A percentile compares a stretch with the other conserved stretches of the same genome.
These are phyloP conservation scores for Basileuterus tristriatus DNA, from an alignment of 2,797 vertebrate genomes.

Conservation along the genomic window DNA sequence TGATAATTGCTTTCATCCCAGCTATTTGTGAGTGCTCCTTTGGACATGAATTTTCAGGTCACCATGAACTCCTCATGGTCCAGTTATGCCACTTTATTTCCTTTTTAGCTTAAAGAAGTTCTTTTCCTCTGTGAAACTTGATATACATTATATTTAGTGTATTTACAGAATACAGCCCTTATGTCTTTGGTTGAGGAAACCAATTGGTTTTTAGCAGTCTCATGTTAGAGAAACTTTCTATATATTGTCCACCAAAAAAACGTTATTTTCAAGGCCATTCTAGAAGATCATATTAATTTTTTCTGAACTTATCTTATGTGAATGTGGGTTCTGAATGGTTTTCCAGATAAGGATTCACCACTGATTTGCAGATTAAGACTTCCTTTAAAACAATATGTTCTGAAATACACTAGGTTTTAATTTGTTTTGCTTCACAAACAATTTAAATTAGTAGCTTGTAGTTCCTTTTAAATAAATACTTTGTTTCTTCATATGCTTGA, in stretches of 20 bases:
- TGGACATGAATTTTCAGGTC: neutral
- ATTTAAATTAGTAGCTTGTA: neutral
- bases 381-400: neutral
- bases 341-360: neutral
- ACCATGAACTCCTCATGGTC: neutral
- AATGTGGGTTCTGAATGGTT: neutral
- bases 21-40: neutral
- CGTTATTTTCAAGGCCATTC: neutral
- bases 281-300: neutral
- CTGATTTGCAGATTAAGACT: neutral
- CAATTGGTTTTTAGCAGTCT: neutral
- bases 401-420: neutral
- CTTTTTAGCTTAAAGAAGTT: neutral
- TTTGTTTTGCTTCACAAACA: neutral
- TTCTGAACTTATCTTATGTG: neutral
- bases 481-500: neutral
- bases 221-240: neutral
- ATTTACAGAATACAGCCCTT: neutral
- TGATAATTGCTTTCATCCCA: neutral
- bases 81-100: neutral
- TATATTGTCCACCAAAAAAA: neutral
- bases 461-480: neutral
- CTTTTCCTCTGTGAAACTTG: neutral
- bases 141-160: neutral
- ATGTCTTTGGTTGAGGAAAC: neutral